These are phyloP conservation scores for Drosophila kokeensis DNA, from an alignment of 2,888 invertebrate genomes.

Conservation along the genomic window DNA sequence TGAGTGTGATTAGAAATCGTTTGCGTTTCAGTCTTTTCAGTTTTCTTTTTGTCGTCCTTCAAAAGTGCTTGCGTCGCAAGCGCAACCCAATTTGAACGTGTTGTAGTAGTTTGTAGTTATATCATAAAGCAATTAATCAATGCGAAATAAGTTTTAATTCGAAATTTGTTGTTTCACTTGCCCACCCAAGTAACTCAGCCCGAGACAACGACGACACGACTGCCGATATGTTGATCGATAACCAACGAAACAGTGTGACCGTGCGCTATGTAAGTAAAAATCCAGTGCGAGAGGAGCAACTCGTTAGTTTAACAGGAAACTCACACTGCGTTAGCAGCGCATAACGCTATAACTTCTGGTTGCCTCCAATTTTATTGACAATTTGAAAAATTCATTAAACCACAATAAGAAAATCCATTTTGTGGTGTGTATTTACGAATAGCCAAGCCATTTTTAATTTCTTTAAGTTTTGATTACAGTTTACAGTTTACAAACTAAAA, in stretches of 20 bases:
- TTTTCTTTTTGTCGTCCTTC: constrained; percentile 53
- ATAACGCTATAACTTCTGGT: not conserved
- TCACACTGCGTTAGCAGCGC: constrained; percentile 5
- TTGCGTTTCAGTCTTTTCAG: constrained; percentile 71
- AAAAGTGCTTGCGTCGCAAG: constrained; percentile 56
- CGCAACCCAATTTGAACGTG: constrained; percentile 45
- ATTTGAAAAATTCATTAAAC: constrained; percentile 9
- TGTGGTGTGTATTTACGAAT: constrained; percentile 65
- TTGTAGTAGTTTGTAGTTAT: constrained; percentile 55
- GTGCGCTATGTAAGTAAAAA: not conserved
- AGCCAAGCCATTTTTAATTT: constrained; percentile 80
- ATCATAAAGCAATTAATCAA: constrained; percentile 67
- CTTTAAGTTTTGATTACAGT: constrained; percentile 72
- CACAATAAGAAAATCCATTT: constrained; percentile 9
- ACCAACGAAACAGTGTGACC: constrained; percentile 30
- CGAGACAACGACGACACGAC: constrained; percentile 76
- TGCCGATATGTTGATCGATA: constrained; percentile 29
- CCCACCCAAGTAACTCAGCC: constrained; percentile 68
- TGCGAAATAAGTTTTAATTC: constrained; percentile 67
- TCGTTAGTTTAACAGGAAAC: constrained; percentile 25
- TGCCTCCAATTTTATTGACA: not conserved
- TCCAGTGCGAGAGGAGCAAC: not conserved
- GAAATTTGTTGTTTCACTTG: constrained; percentile 51
- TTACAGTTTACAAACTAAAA: constrained; percentile 71
- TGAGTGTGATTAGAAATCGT: constrained; percentile 65